Conservation (phyloP, 2,888 invertebrate species). For the Drosophila setosimentum region DNA sequence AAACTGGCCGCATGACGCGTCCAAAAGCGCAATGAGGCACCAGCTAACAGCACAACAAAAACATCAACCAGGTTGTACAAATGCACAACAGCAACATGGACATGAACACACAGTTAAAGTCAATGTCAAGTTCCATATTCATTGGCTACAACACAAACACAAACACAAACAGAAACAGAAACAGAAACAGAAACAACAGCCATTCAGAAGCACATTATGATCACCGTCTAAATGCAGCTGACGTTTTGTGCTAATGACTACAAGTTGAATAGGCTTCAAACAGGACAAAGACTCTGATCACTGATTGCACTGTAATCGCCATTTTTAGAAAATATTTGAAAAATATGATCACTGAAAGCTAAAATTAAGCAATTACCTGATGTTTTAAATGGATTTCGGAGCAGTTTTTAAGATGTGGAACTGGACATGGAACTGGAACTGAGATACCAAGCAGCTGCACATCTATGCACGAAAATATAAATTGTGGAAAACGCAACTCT, state of each 20-base stretch:
- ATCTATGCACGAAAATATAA: neutral
- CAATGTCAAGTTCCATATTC: conserved; percentile 84
- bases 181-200: conserved; percentile 46
- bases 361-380: conserved; percentile 45
- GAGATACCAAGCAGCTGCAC: conserved; percentile 21
- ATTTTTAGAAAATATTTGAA: conserved; percentile 57
- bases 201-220: conserved; percentile 26
- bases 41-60: conserved; percentile 45
- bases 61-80: conserved; percentile 28
- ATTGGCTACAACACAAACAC: conserved; percentile 71
- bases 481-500: conserved; percentile 20
- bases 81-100: conserved; percentile 48
- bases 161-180: conserved; percentile 48
- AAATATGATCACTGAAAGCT: conserved; percentile 56
- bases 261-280: conserved; percentile 55
- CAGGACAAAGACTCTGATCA: conserved; percentile 34
- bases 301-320: conserved; percentile 45
- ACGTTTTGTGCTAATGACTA: conserved; percentile 62
- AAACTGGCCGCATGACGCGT: conserved; percentile 80
- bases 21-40: conserved; percentile 72
- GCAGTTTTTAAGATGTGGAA: neutral
- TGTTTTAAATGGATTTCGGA: conserved; percentile 63
- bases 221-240: conserved; percentile 46
- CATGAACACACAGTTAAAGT: conserved; percentile 69
- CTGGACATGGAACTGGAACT: conserved; percentile 4